Base-by-base conservation (phyloP, 1,140 invertebrate species). In the Melitaea cinxia region DNA sequence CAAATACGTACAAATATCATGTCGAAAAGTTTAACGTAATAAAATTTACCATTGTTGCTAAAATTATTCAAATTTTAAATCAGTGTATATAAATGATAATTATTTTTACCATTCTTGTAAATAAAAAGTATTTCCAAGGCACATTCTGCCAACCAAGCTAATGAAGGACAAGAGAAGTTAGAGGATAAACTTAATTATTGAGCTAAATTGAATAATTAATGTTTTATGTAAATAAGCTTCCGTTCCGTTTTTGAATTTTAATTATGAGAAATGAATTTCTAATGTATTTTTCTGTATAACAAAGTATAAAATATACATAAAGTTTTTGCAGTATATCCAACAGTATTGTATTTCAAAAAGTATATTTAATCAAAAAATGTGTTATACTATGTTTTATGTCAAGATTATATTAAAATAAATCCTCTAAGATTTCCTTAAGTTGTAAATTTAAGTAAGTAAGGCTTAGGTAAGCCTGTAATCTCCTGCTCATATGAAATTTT, bases 111-210 rank as follows among this genome's bases (percentile, higher is more conserved):
- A n/a, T n/a, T n/a, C n/a, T n/a, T n/a, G n/a, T n/a, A n/a, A n/a
- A n/a, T n/a, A n/a, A n/a, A n/a, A n/a, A n/a, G n/a, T n/a, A n/a
- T n/a, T n/a, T n/a, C n/a, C n/a, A n/a, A n/a, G n/a, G n/a, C n/a
- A n/a, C n/a, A n/a, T n/a, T n/a, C n/a, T n/a, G n/a, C n/a, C n/a
- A 42, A 42, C 4, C 1, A 4, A 42, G 12, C 17, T 19, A 17
- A 45, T 7, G 3, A 19, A 17, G 15, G 39, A 12, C 39, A 12
- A 19, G 17, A 10, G 15, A 45, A 9, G 4, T 19, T 19, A 10
- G 19, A 19, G 39, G 39, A 45, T 45, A 45, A 45, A 45, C 39
- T 45, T 45, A 19, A 45, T 45, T 21, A 45, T 45, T 45, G 1
- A 10, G 19, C 17, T 2, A 19, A 45, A 45, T 19, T 45, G 39